Base-by-base conservation (phyloP, 2,888 invertebrate genomes). In the Brenthis ino region DNA sequence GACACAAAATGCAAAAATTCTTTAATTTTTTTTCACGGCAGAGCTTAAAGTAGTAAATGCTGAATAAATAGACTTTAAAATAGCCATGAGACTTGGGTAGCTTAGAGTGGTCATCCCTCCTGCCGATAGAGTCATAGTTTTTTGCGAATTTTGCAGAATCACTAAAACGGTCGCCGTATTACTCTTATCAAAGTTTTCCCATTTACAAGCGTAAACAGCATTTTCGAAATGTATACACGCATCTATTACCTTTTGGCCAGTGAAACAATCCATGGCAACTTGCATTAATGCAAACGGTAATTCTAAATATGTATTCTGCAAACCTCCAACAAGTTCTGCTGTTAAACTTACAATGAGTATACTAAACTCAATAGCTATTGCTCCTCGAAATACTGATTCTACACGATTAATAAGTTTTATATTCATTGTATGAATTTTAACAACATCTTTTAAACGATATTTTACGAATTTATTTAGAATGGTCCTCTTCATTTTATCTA, bases 61-160 rank as follows among this genome's bases (percentile, higher is more conserved):
- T 0, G 88, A 87, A 69, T 88, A 89, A n/a, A 86, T 79, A 0
- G 81, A 80, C 57, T 77, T 86, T 0, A 81, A 72, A 0, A 89
- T 78, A 1, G 80, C 76, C 85, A 86, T 85, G 1, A 89, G 72
- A 5, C 83, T 83, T 2, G 72, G 74, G 53, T 83, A 87, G 57
- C 77, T 84, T 24, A 88, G 75, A 24, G 72, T 78, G 0, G 82
- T 76, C 0, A 89, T 73, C 0, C 87, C 86, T 0, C 88, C 89
- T 0, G 87, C 88, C 1, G 88, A 84, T n/a, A 89, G 51, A 0
- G 72, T 78, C 74, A 87, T 66, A 0, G 82, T 82, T 67, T 82
- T 88, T 72, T 89, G 90, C 0, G 88, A 73, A 61, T 74, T 85
- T 65, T 82, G 82, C 33, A 89, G 74, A 73, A 89, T 82, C 4